These are phyloP conservation scores for Beris morrisii DNA, from an alignment of 2,888 invertebrate genomes.

Conservation along the genomic window DNA sequence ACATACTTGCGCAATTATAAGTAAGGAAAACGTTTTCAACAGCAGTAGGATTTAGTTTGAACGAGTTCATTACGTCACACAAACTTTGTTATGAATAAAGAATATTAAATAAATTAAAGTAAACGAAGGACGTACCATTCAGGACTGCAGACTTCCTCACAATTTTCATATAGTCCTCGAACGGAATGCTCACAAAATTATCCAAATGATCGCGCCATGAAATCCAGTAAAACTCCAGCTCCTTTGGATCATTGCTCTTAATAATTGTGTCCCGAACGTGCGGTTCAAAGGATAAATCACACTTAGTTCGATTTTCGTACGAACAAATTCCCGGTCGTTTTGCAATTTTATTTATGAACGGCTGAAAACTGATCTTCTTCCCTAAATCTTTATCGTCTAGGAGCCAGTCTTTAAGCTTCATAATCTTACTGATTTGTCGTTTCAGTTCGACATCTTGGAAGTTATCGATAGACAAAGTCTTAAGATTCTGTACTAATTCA, in stretches of 20 bases:
- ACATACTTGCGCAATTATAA: too few species aligned
- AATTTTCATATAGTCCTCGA: slow-evolving; percentile 47
- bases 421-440: slow-evolving; percentile 73
- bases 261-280: slow-evolving; percentile 49
- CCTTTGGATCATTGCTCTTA: slow-evolving; percentile 44
- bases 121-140: slow-evolving; percentile 43
- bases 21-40: too few species aligned
- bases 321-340: slow-evolving; percentile 76
- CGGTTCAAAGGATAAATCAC: slow-evolving; percentile 73
- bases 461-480: slow-evolving; percentile 1
- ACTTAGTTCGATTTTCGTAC: slow-evolving; percentile 62
- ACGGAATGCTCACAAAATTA: slow-evolving; percentile 44
- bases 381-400: slow-evolving; percentile 66
- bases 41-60: too few species aligned
- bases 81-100: too few species aligned
- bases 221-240: slow-evolving; percentile 51
- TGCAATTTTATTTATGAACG: slow-evolving; percentile 75
- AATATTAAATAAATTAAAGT: too few species aligned
- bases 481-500: slow-evolving; percentile 8
- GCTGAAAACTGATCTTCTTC: slow-evolving; percentile 63
- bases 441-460: slow-evolving; percentile 61
- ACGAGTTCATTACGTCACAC: too few species aligned
- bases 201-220: slow-evolving; percentile 51
- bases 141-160: slow-evolving; percentile 48
- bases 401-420: slow-evolving; percentile 71